Base-by-base conservation (phyloP, 2,888 invertebrate species). In the Laothoe populi region DNA sequence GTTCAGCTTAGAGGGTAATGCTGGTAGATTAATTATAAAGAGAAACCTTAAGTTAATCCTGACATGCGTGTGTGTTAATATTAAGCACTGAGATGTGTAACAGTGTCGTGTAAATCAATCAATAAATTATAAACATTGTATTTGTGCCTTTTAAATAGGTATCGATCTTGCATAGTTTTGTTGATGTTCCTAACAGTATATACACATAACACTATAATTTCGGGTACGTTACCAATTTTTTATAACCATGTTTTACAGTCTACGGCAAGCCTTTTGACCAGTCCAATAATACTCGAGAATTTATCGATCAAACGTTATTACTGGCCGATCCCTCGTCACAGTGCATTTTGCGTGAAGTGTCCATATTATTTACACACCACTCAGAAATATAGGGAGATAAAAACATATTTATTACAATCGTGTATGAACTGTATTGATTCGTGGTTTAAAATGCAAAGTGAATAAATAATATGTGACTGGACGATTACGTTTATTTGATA, bases 261-360 rank as follows among this genome's bases (percentile, higher is more conserved):
- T 64, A 70, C 59, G 64, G 61, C 46, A 66, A 70, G 66, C 67
- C 70, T 70, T 70, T 68, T 77, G 77, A 77, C 74, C 68, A 35
- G 63, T 65, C 62, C 68, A 62, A 64, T 60, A 64, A 68, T 68
- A 72, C 60, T 67, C 59, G 70, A 61, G 66, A 71, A 75, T 77
- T 74, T 75, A 79, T 63, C 63, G 68, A 61, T 70, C 68, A 72
- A 72, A 70, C 65, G 57, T 64, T 69, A 65, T 69, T 70, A 70
- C 66, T 65, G 68, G 63, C 49, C 46, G 58, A 65, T 49, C 64
- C 61, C 60, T 65, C 59, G 63, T 58, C 24, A 31, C 40, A 53
- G 11, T 64, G 65, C 66, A 67, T 63, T 69, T 66, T 61, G 63
- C 72, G 63, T 66, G 70, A 66, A 59, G 49, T 64, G 66, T 65